Percentiles rank a stretch among this genome's conserved stretches.
Evolutionary conservation across 2,113 vertebrate genomes (phyloP).

Genomic region (Gadus macrocephalus): DNA sequence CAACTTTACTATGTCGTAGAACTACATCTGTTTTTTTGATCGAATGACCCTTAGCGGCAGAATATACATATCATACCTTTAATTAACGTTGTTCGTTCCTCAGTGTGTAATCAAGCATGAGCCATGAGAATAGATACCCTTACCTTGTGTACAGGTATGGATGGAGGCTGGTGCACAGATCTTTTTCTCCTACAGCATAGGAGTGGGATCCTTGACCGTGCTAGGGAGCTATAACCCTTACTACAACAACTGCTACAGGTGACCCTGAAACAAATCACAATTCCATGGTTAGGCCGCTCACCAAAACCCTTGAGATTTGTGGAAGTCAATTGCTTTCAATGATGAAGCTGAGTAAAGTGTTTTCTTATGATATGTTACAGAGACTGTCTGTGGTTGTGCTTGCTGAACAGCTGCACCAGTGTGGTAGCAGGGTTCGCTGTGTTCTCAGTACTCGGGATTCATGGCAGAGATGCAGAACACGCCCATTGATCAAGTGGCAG

Average conservation of each 20-base stretch:
- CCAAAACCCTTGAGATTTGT: background rate
- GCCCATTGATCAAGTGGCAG: constrained; percentile 68
- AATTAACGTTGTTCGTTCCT: too few relatives aligned
- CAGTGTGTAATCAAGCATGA: background rate
- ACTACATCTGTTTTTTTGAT: too few relatives aligned
- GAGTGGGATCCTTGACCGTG: constrained; percentile 52
- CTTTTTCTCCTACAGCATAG: constrained; percentile 69
- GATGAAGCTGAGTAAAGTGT: background rate
- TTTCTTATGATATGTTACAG: constrained; percentile 40
- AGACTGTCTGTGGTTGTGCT: constrained; percentile 67
- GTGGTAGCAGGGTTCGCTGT: constrained; percentile 73
- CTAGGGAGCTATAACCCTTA: constrained; percentile 69
- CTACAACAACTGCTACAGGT: constrained; percentile 75
- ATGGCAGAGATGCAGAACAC: constrained; percentile 71
- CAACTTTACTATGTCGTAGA: too few relatives aligned
- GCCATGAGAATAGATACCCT: background rate
- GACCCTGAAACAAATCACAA: background rate
- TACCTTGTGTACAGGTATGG: constrained; percentile 64
- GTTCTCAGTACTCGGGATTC: constrained; percentile 76
- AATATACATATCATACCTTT: too few relatives aligned
- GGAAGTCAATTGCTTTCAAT: background rate
- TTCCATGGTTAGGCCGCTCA: background rate
- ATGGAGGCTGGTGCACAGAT: constrained; percentile 73
- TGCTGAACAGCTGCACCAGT: constrained; percentile 72
- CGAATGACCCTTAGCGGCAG: too few relatives aligned